Conservation (phyloP, 2,113 vertebrate species). For the Zapornia atra region DNA sequence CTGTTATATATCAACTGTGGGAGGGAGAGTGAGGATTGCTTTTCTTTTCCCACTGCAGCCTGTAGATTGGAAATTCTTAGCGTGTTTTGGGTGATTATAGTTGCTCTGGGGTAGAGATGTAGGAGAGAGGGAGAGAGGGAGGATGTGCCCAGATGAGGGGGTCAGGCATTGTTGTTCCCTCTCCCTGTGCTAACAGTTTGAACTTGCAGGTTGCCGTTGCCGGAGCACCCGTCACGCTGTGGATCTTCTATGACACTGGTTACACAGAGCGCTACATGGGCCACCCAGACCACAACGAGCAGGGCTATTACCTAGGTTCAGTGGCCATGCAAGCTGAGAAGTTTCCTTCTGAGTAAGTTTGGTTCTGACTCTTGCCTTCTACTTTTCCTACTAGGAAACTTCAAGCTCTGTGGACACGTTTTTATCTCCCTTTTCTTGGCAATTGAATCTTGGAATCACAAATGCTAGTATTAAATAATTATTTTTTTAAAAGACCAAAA, state of each 20-base stretch:
- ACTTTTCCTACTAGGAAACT: neutral
- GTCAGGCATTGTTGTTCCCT: neutral
- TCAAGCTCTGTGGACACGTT: rapidly evolving
- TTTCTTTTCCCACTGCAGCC: neutral
- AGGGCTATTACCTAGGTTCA: constrained; percentile 82
- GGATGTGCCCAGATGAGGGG: rapidly evolving
- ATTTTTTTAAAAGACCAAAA: neutral
- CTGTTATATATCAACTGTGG: neutral
- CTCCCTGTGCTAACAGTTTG: neutral
- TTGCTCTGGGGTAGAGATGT: neutral
- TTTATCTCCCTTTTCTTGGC: neutral
- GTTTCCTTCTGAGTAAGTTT: constrained; percentile 84
- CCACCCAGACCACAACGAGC: constrained; percentile 83
- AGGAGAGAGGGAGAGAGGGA: neutral
- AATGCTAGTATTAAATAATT: neutral
- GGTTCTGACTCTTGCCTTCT: neutral
- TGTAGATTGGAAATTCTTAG: neutral
- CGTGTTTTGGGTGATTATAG: neutral
- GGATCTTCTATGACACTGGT: constrained; percentile 85
- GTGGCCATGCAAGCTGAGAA: constrained; percentile 87
- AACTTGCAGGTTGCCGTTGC: constrained; percentile 81
- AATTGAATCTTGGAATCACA: neutral
- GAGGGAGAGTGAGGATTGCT: neutral
- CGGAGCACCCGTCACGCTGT: constrained; percentile 82
- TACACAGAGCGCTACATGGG: constrained; percentile 87